Evolutionary conservation across 2,888 invertebrate species (phyloP).

Genomic region (Lycia hirtaria): DNA sequence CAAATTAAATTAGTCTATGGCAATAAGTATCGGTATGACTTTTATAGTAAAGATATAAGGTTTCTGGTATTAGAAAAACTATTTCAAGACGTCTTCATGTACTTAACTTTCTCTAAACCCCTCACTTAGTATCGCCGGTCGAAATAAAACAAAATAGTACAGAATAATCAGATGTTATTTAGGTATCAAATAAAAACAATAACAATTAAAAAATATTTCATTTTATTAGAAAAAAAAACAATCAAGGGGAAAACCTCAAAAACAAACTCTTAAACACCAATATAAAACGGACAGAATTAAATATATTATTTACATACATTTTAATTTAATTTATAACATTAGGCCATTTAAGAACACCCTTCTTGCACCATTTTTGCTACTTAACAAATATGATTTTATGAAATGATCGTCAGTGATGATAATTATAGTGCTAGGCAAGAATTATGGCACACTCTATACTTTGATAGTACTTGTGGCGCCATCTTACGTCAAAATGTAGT

Average conservation of each 20-base stretch:
- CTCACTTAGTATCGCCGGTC: too few species aligned
- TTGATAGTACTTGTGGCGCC: neutral
- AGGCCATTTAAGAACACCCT: slow-evolving; percentile 42
- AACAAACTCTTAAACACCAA: slow-evolving; percentile 60
- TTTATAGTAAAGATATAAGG: too few species aligned
- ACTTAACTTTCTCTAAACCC: too few species aligned
- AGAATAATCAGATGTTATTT: too few species aligned
- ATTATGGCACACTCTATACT: slow-evolving; percentile 7
- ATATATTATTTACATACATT: slow-evolving; percentile 59
- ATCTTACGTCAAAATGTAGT: neutral
- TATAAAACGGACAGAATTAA: slow-evolving; percentile 57
- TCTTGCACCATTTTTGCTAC: slow-evolving; percentile 28
- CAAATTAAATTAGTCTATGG: too few species aligned
- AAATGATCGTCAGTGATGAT: slow-evolving; percentile 12
- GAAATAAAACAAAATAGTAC: too few species aligned
- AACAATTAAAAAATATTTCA: slow-evolving; percentile 57
- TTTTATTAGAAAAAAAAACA: slow-evolving; percentile 60
- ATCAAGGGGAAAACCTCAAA: slow-evolving; percentile 65
- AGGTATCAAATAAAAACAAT: slow-evolving; percentile 24
- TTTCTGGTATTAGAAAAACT: too few species aligned
- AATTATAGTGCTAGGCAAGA: slow-evolving; percentile 6
- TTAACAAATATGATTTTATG: slow-evolving; percentile 7
- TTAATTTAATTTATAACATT: slow-evolving; percentile 35
- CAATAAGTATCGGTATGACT: too few species aligned
- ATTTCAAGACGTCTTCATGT: too few species aligned